phyloP scores from a whole-genome alignment of 2,797 vertebrate species.

The Typhlichthys eigenmanni region DNA sequence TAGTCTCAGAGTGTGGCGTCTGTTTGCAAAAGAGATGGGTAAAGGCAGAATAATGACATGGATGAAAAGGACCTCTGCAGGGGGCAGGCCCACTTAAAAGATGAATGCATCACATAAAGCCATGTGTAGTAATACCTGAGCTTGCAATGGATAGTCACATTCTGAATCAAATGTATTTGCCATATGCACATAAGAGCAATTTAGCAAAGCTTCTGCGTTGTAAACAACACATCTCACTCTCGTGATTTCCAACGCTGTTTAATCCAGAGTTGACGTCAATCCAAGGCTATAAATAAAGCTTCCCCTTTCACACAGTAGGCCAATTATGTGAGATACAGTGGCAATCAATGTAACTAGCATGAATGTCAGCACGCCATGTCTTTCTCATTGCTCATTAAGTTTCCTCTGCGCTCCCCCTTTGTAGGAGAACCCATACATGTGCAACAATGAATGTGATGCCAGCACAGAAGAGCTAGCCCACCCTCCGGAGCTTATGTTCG shows the following conservation, averaged over 20 bases:
- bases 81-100: conserved; percentile 11
- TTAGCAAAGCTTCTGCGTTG: not conserved
- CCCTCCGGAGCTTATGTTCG: conserved; percentile 95
- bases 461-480: conserved; percentile 92
- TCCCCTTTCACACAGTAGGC: conserved; percentile 1
- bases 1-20: conserved; percentile 21
- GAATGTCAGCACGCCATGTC: conserved; percentile 10
- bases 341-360: not conserved
- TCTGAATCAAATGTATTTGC: not conserved
- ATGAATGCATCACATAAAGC: conserved; percentile 31
- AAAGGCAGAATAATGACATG: not conserved
- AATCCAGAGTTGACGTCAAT: conserved; percentile 19
- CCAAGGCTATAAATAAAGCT: conserved; percentile 21
- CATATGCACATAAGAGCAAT: not conserved
- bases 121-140: conserved; percentile 6
- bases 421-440: conserved; percentile 99
- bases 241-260: conserved; percentile 30
- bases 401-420: conserved; percentile 41
- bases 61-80: conserved; percentile 3
- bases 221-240: conserved; percentile 8
- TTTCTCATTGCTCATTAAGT: not conserved
- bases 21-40: conserved; percentile 4
- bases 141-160: too few relatives aligned
- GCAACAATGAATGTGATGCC: conserved; percentile 97
- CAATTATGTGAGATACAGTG: not conserved